Evolutionary conservation across 1,140 invertebrate genomes (phyloP), one percentile per base, ranked within the genome.

Genomic region (Pseudomyrmex pallidus): DNA sequence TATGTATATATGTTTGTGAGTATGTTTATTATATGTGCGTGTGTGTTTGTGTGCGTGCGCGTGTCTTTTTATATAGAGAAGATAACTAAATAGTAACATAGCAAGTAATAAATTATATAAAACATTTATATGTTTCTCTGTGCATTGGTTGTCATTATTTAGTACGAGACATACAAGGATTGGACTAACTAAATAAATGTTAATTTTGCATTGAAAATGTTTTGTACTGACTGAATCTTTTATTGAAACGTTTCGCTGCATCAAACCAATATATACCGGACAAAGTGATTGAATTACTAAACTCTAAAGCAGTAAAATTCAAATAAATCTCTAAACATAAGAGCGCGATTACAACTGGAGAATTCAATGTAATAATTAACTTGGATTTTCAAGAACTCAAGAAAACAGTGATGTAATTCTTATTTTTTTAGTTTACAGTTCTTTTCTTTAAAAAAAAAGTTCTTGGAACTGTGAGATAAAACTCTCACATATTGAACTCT

Each of bases 261-360:
- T 67, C 25, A 15, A 12, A 35, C 50, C 57, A 62, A 44, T 61
- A 77, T 66, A 84, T 62, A 15, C n/a, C 20, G 17, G 57, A 62
- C 17, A 86, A 82, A 56, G 35, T 22, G 83, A 87, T 87, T 87
- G 85, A 89, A 89, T 89, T 85, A 70, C 74, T 87, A 73, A 90
- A 89, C 86, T 50, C 48, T 63, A 64, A 62, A 64, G 67, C 83
- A 85, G 83, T 85, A 68, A 35, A 85, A 89, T 87, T 88, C 25
- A 78, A 82, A 59, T 85, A 83, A 88, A 89, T 88, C 83, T 85
- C 59, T 88, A 52, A 90, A 85, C 68, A 78, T 66, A 82, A 66
- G 70, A 83, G 61, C 52, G 12, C 48, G 64, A 46, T 17, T 20
- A 82, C 46, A 83, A 76, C 83, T 44, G 50, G 57, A 84, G 50